Evolutionary conservation across 2,113 vertebrate species (phyloP).

Genomic region (Lagenorhynchus albirostris): DNA sequence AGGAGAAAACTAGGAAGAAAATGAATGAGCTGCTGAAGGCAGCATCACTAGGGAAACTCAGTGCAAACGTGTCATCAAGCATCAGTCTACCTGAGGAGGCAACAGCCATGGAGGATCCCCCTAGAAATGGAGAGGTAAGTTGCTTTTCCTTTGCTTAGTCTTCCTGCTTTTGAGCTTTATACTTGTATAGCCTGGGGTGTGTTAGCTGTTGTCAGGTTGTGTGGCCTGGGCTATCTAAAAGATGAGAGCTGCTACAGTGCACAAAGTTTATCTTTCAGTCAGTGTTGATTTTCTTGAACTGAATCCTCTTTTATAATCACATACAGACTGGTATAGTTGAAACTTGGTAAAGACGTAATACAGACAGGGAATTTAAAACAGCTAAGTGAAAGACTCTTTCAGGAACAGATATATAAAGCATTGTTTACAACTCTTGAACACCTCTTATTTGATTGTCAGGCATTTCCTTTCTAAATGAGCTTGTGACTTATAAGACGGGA

Average conservation of each 20-base stretch:
- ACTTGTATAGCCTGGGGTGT: neutral
- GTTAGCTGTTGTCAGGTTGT: neutral
- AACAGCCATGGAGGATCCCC: neutral
- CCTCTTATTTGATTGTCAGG: neutral
- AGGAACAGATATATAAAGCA: neutral
- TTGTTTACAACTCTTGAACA: neutral
- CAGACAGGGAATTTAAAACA: neutral
- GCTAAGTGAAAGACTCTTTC: neutral
- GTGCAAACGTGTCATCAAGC: neutral
- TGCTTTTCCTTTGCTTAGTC: neutral
- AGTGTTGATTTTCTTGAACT: neutral
- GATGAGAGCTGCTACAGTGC: neutral
- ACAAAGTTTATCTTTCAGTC: neutral
- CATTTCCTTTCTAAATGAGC: conserved; percentile 17
- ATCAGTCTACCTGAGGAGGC: neutral
- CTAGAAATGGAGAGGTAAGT: conserved; percentile 65
- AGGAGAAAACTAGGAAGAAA: conserved; percentile 88
- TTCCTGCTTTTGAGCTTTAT: neutral
- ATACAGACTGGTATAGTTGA: neutral
- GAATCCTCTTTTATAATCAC: conserved; percentile 9
- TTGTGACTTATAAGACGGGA: neutral
- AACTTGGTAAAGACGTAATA: neutral
- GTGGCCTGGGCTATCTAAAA: neutral
- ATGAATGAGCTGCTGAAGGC: conserved; percentile 89
- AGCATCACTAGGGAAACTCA: conserved; percentile 79